phyloP scores from a whole-genome alignment of 2,797 vertebrate species.

The Amniataba percoides region DNA sequence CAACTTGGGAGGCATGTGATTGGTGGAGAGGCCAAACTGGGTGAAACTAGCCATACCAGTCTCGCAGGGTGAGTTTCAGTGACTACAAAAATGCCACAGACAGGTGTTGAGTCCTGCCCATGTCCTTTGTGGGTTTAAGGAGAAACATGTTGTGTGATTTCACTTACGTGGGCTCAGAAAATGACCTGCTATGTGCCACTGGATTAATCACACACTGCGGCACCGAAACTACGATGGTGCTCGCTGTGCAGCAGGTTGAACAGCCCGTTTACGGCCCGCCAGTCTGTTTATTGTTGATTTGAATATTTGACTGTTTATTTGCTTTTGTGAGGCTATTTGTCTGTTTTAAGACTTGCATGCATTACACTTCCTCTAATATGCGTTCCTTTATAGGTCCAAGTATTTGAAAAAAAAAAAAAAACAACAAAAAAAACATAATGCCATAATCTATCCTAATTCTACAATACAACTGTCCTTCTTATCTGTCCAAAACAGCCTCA shows the following conservation, averaged over 20 bases:
- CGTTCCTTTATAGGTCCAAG: constrained; percentile 53
- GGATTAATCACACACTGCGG: constrained; percentile 27
- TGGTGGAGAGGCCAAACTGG: constrained; percentile 47
- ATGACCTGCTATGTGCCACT: too few species aligned
- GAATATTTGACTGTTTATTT: constrained; percentile 66
- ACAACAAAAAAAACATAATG: constrained; percentile 61
- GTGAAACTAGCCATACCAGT: constrained; percentile 77
- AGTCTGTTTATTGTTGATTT: constrained; percentile 66
- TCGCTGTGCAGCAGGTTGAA: constrained; percentile 25
- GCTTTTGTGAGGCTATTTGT: constrained; percentile 57
- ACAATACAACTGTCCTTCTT: constrained; percentile 61
- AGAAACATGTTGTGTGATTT: constrained; percentile 13
- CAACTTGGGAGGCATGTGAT: constrained; percentile 34
- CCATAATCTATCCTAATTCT: constrained; percentile 76
- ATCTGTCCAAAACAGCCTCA: constrained; percentile 66
- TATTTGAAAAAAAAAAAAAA: constrained; percentile 57
- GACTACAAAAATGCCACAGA: constrained; percentile 31
- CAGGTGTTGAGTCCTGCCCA: constrained; percentile 11
- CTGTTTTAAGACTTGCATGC: constrained; percentile 55
- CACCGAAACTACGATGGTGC: constrained; percentile 28
- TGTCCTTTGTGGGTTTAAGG: background rate
- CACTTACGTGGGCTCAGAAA: constrained; percentile 23
- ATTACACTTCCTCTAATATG: constrained; percentile 56
- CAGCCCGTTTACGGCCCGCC: constrained; percentile 39
- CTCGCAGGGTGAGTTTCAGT: constrained; percentile 68